Conservation (phyloP, 2,797 vertebrate species). For the Mormyrus hasselquistii region DNA sequence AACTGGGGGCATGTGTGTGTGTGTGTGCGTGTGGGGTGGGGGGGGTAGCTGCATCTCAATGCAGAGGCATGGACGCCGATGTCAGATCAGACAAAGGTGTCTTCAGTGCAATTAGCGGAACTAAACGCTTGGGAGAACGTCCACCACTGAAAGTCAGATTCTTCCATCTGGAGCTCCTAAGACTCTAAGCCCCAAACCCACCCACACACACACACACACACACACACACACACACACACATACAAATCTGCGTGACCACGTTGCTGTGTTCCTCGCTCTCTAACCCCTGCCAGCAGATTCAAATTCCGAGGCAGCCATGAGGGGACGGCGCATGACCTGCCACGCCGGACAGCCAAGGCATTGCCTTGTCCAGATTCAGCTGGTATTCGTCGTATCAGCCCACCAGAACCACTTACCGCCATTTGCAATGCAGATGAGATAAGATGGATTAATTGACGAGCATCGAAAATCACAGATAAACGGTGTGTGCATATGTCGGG, state of each 20-base stretch:
- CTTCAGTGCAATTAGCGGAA: not conserved
- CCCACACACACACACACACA: not conserved
- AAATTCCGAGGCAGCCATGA: slow-evolving; percentile 43
- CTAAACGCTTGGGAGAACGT: not conserved
- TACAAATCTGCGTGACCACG: slow-evolving; percentile 18
- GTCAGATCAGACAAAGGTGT: not conserved
- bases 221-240: slow-evolving; percentile 15
- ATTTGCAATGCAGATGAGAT: slow-evolving; percentile 61
- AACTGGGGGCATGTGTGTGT: not conserved
- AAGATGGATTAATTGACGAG: slow-evolving; percentile 45
- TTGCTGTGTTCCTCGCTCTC: slow-evolving; percentile 21
- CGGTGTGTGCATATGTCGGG: not conserved
- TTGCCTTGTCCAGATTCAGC: slow-evolving; percentile 45
- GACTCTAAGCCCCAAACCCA: not conserved
- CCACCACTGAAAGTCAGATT: not conserved
- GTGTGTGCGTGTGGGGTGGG: not conserved
- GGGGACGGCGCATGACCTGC: slow-evolving; percentile 31
- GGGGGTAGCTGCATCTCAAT: not conserved
- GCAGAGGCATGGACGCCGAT: not conserved
- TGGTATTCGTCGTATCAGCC: slow-evolving; percentile 52
- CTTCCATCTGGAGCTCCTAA: not conserved
- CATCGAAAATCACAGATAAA: slow-evolving; percentile 39
- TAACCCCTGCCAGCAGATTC: slow-evolving; percentile 43
- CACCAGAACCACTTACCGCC: slow-evolving; percentile 50
- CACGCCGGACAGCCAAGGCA: slow-evolving; percentile 38